Evolutionary conservation across 2,113 vertebrate species (phyloP), one percentile per base, ranked within the genome.

Genomic region (Ceyx melanurus): DNA sequence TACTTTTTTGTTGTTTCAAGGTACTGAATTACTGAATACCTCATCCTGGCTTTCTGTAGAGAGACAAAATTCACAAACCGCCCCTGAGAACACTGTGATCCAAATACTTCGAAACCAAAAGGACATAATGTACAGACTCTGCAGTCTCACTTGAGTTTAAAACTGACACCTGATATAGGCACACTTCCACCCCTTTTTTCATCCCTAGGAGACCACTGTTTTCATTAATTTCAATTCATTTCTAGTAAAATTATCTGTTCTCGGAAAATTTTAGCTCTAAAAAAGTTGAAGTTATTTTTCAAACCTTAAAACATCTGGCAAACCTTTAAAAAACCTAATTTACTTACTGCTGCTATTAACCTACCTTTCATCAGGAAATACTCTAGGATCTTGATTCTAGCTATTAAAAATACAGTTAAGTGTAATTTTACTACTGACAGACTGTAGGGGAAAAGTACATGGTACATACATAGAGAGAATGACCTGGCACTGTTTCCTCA

Each of bases 221-320:
- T 90, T 86, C 53, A 65, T 81, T 83, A 85, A 79, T 91, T 86
- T 37, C 13, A 48, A 17, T 35, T 90, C 45, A 66, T 76, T 90
- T 75, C 54, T 66, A 56, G 35, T n/a, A 81, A 91, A 93, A 76
- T 45, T 64, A 90, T 86, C 28, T 37, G 51, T 26, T 84, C 37
- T 53, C 54, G 20, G 37, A 89, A 94, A 89, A 25, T 66, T 89
- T 67, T 71, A 71, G 71, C 20, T 51, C 45, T 84, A 53, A 75
- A 81, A 86, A 83, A 7, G 43, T 51, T 37, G 67, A 56, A 66
- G 58, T 43, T 68, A 13, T 79, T 89, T 93, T 84, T 88, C 35
- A 72, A 86, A 86, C 54, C 65, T 86, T 76, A 65, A 48, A 40
- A 72, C 6, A 75, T 16, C 19, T 75, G 48, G 23, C 31, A 60